Percentiles rank a stretch among this genome's conserved stretches.
Evolutionary conservation across 2,797 vertebrate genomes (phyloP).

Genomic region (Malacoctenus gilli): DNA sequence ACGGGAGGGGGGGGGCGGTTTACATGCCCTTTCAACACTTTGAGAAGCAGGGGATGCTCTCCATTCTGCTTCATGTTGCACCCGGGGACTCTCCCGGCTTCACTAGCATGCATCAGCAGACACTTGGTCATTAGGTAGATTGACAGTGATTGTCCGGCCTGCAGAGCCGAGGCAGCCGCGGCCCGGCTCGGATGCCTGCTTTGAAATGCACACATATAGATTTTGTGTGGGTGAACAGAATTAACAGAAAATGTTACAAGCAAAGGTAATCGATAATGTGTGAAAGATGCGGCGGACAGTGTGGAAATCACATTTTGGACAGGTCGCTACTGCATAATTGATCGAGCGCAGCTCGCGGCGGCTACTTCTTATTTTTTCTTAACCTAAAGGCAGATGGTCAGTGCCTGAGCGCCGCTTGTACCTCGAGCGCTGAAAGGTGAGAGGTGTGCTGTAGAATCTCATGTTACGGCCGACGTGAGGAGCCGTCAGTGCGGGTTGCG

Average conservation of each 20-base stretch:
- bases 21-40: constrained; percentile 72
- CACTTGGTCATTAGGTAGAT: constrained; percentile 81
- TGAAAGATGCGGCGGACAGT: constrained; percentile 77
- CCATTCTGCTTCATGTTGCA: constrained; percentile 78
- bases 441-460: constrained; percentile 15
- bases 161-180: constrained; percentile 68
- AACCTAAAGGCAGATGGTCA: constrained; percentile 41
- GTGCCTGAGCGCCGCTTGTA: constrained; percentile 17
- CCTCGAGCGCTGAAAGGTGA: constrained; percentile 14
- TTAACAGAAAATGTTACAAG: constrained; percentile 83
- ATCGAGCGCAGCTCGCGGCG: constrained; percentile 66
- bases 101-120: constrained; percentile 76
- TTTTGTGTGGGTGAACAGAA: constrained; percentile 80
- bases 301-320: constrained; percentile 81
- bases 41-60: constrained; percentile 67
- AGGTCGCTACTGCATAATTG: constrained; percentile 76
- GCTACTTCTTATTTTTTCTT: constrained; percentile 18
- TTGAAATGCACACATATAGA: constrained; percentile 81
- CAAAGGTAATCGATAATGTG: constrained; percentile 77
- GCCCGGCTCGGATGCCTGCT: constrained; percentile 69
- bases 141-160: constrained; percentile 80
- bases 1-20: too few species aligned
- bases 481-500: constrained; percentile 2
- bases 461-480: constrained; percentile 17
- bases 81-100: constrained; percentile 62